Percentiles rank a stretch among this genome's conserved stretches.
Evolutionary conservation across 1,140 invertebrate genomes (phyloP).

Genomic region (Drosophila grimshawi): DNA sequence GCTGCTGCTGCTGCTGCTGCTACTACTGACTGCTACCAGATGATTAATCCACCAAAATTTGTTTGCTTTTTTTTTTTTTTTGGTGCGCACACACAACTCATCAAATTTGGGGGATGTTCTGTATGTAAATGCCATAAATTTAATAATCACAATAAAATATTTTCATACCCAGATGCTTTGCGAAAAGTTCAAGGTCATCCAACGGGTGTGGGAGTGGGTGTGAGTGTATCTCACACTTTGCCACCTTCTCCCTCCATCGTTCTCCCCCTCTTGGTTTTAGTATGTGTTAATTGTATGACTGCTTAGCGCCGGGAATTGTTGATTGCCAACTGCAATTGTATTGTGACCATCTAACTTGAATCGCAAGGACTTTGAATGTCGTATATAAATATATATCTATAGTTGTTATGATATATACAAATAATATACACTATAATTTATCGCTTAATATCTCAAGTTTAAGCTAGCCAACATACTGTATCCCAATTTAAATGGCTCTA

Average conservation of each 20-base stretch:
- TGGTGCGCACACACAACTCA: constrained; percentile 11
- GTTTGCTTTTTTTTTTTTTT: not conserved
- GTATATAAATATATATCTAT: no score
- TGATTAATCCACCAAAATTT: constrained; percentile 27
- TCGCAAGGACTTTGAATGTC: not conserved
- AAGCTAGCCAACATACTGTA: no score
- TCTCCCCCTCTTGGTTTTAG: not conserved
- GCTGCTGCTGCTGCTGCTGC: constrained; percentile 13
- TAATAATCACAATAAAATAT: constrained; percentile 68
- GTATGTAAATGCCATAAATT: constrained; percentile 65
- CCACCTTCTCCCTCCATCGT: not conserved
- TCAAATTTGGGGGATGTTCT: constrained; percentile 14
- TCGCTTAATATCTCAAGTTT: no score
- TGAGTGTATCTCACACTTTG: not conserved
- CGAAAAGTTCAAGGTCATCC: constrained; percentile 67
- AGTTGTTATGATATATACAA: no score
- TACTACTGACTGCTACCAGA: not conserved
- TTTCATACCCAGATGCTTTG: constrained; percentile 15
- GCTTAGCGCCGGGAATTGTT: constrained; percentile 35
- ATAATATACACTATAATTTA: no score
- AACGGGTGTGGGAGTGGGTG: constrained; percentile 19
- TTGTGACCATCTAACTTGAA: constrained; percentile 17
- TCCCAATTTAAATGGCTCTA: no score
- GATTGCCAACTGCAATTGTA: constrained; percentile 34
- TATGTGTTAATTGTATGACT: constrained; percentile 1